These are phyloP conservation scores for Amphipoea oculea DNA, from an alignment of 2,888 invertebrate species.

Conservation along the genomic window DNA sequence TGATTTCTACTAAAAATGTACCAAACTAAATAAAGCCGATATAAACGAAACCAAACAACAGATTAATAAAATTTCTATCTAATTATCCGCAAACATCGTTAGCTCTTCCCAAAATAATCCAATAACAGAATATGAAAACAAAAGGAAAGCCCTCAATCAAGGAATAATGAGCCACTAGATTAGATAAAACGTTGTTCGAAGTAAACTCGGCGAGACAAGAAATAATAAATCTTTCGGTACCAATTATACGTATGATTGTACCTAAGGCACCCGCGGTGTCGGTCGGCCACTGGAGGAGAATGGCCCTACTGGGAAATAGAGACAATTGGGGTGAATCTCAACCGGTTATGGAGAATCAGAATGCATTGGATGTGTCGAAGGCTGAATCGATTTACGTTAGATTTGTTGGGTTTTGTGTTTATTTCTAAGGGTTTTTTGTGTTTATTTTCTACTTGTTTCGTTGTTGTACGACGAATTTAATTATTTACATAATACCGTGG, in stretches of 20 bases:
- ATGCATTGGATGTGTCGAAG: constrained; percentile 54
- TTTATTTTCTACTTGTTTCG: background rate
- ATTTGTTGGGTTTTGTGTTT: constrained; percentile 27
- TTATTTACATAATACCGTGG: background rate
- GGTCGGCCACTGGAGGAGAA: constrained; percentile 72
- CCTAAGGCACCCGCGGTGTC: constrained; percentile 69
- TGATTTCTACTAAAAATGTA: background rate
- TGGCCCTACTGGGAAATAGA: constrained; percentile 84
- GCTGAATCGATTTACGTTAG: constrained; percentile 40
- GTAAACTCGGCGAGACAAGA: constrained; percentile 80
- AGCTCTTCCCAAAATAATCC: constrained; percentile 71
- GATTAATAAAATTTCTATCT: constrained; percentile 37
- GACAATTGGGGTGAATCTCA: constrained; percentile 75
- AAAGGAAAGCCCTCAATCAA: constrained; percentile 82
- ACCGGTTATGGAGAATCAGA: constrained; percentile 62
- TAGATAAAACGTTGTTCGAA: constrained; percentile 83
- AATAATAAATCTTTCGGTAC: constrained; percentile 85
- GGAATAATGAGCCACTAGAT: constrained; percentile 83
- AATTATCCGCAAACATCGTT: constrained; percentile 49
- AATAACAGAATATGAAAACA: constrained; percentile 82
- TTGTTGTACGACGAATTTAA: background rate
- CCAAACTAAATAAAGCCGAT: background rate
- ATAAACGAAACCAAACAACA: constrained; percentile 26
- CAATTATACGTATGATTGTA: constrained; percentile 87
- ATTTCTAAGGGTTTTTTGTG: constrained; percentile 5